Evolutionary conservation across 1,140 invertebrate genomes (phyloP).

Genomic region (Lamellibrachia luymesi): DNA sequence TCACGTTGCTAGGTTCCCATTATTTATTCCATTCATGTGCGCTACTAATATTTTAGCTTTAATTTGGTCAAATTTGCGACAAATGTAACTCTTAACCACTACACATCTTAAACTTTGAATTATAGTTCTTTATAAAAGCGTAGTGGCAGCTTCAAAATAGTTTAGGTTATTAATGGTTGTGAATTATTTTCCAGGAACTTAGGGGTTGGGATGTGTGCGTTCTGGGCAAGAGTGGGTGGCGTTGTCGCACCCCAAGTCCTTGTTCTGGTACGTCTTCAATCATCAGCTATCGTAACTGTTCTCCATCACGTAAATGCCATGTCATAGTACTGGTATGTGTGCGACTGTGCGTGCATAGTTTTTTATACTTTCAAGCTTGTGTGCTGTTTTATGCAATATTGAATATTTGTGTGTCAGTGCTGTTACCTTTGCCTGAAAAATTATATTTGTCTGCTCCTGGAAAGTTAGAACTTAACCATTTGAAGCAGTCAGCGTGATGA

Average conservation of each 20-base stretch:
- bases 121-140: conserved; percentile 12
- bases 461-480: no score
- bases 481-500: no score
- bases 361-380: not conserved
- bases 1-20: not conserved
- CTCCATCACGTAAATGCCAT: no score
- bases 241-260: conserved; percentile 37
- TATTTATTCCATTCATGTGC: not conserved
- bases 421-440: no score
- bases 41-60: not conserved
- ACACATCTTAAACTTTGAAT: not conserved
- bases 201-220: conserved; percentile 29
- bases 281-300: no score
- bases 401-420: no score
- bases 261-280: conserved; percentile 31
- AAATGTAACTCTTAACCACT: not conserved
- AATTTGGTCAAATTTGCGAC: not conserved
- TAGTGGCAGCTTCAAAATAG: not conserved
- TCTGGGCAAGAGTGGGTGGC: conserved; percentile 34
- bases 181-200: conserved; percentile 29
- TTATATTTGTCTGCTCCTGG: no score
- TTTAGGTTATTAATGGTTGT: not conserved
- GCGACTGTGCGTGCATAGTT: not conserved
- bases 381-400: no score
- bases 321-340: not conserved